phyloP scores from a whole-genome alignment of 2,113 vertebrate species.

The Silurus asotus region DNA sequence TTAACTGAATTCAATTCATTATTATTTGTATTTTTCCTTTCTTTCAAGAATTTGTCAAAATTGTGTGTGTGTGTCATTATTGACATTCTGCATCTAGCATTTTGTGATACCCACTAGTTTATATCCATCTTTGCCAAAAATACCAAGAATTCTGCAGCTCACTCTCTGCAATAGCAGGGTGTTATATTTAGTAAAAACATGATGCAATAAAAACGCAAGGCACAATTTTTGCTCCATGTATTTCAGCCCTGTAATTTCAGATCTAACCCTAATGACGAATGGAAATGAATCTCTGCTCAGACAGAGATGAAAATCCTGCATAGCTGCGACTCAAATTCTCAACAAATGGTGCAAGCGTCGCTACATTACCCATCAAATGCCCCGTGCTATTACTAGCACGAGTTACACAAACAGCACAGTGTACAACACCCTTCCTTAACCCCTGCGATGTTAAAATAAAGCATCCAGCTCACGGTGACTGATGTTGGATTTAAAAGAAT shows the following conservation, averaged over 20 bases:
- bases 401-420: neutral
- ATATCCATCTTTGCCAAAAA: neutral
- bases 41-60: neutral
- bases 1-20: neutral
- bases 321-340: neutral
- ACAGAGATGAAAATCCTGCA: neutral
- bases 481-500: neutral
- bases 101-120: neutral
- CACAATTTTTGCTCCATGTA: neutral
- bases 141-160: neutral
- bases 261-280: neutral
- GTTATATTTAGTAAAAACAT: neutral
- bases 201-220: slow-evolving; percentile 8
- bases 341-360: neutral
- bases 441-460: neutral
- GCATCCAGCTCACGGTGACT: neutral
- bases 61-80: neutral
- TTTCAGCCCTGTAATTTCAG: neutral
- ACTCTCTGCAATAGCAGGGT: neutral
- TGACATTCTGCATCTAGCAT: neutral
- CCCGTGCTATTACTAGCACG: neutral
- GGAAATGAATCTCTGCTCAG: neutral
- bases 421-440: neutral
- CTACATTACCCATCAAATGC: neutral
- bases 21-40: no score